phyloP scores from a whole-genome alignment of 2,113 vertebrate genomes.

The Saccopteryx leptura region DNA sequence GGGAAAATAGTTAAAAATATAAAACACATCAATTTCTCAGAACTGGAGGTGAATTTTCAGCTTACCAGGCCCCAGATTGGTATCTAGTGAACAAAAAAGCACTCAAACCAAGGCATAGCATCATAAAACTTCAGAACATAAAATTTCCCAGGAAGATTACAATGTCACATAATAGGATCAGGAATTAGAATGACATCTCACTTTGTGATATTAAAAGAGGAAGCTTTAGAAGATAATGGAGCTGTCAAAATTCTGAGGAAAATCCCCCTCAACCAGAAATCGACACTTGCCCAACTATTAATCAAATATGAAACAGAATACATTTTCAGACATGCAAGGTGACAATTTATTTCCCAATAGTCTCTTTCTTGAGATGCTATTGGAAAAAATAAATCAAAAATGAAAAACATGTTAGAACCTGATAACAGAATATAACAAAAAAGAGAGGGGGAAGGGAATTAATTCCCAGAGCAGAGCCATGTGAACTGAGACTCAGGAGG shows the following conservation, averaged over 20 bases:
- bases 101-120: not conserved
- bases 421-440: constrained; percentile 14
- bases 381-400: constrained; percentile 13
- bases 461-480: not conserved
- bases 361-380: not conserved
- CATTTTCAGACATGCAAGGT: not conserved
- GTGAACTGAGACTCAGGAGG: not conserved
- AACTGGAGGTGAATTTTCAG: not conserved
- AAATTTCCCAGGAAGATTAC: not conserved
- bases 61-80: not conserved
- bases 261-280: not conserved
- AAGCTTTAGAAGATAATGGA: not conserved
- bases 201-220: constrained; percentile 40
- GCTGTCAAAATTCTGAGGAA: not conserved
- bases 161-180: not conserved
- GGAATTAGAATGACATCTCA: constrained; percentile 15
- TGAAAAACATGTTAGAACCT: not conserved
- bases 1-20: not conserved
- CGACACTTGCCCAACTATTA: not conserved
- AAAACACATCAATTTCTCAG: not conserved
- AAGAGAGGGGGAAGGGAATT: not conserved
- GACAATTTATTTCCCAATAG: not conserved
- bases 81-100: not conserved
- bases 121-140: constrained; percentile 21
- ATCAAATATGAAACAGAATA: not conserved